These are phyloP conservation scores for Chaetorhynchus papuensis DNA, from an alignment of 2,113 vertebrate species.

Conservation along the genomic window DNA sequence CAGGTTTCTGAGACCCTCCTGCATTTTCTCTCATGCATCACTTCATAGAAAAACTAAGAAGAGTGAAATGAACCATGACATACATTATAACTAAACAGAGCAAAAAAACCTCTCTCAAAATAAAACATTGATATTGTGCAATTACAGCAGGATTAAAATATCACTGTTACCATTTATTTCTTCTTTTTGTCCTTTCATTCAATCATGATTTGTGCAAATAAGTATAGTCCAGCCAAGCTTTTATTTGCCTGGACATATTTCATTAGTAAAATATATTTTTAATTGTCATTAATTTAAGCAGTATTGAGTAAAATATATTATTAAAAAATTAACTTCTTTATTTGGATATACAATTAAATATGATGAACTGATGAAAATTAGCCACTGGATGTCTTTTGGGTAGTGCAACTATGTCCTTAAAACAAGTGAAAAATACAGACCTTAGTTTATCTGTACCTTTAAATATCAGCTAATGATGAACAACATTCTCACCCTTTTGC, in stretches of 20 bases:
- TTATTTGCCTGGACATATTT: background rate
- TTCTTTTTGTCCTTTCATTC: background rate
- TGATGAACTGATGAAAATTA: background rate
- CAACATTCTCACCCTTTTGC: background rate
- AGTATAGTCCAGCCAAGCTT: background rate
- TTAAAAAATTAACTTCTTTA: background rate
- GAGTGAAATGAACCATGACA: background rate
- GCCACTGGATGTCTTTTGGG: background rate
- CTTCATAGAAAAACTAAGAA: background rate
- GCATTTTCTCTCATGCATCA: background rate
- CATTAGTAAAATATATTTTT: background rate
- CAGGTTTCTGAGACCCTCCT: background rate
- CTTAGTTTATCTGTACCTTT: background rate
- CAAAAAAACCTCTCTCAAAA: background rate
- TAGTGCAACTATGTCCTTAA: background rate
- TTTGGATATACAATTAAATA: background rate
- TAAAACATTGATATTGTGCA: background rate
- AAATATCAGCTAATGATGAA: background rate
- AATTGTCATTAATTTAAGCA: background rate
- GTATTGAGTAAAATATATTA: background rate
- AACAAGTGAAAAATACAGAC: background rate
- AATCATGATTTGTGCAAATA: background rate
- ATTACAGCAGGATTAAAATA: background rate
- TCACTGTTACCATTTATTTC: background rate
- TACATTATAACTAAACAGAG: background rate